phyloP scores from a whole-genome alignment of 2,797 vertebrate species.

The Acestrorhynchus altus region DNA sequence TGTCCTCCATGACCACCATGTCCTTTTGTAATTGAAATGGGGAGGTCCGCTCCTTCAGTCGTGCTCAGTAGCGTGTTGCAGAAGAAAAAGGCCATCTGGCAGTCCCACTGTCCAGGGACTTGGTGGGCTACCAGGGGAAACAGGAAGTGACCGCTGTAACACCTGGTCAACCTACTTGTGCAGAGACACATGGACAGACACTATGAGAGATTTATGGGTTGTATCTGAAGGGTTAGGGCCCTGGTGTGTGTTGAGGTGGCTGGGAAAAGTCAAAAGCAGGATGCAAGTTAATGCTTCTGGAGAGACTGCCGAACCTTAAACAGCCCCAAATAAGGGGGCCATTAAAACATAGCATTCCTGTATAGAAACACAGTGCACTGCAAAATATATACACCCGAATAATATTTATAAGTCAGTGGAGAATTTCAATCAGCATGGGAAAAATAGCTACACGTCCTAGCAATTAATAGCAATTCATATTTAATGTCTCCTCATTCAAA shows the following conservation, averaged over 20 bases:
- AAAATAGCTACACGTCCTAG: no score
- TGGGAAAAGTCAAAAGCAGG: not conserved
- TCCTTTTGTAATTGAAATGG: conserved; percentile 40
- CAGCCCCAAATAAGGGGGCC: not conserved
- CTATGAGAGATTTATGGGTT: not conserved
- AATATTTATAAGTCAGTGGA: no score
- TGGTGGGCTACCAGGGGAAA: not conserved
- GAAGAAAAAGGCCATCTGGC: conserved; percentile 4
- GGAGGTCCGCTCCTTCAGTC: conserved; percentile 11
- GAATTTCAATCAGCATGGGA: no score
- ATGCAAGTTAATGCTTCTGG: not conserved
- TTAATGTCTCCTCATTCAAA: no score
- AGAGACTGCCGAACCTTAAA: not conserved
- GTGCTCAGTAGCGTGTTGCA: not conserved
- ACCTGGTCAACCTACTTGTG: not conserved
- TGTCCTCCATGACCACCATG: not conserved
- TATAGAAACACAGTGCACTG: no score
- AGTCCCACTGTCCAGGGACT: not conserved
- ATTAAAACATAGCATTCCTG: not conserved
- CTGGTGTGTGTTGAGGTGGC: not conserved
- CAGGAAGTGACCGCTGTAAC: conserved; percentile 54
- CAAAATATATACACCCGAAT: no score
- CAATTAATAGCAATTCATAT: no score
- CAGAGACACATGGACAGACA: not conserved
- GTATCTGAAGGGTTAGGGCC: not conserved